Evolutionary conservation across 1,140 invertebrate species (phyloP), one percentile per base, ranked within the genome.

Genomic region (Zaprionus camerounensis): DNA sequence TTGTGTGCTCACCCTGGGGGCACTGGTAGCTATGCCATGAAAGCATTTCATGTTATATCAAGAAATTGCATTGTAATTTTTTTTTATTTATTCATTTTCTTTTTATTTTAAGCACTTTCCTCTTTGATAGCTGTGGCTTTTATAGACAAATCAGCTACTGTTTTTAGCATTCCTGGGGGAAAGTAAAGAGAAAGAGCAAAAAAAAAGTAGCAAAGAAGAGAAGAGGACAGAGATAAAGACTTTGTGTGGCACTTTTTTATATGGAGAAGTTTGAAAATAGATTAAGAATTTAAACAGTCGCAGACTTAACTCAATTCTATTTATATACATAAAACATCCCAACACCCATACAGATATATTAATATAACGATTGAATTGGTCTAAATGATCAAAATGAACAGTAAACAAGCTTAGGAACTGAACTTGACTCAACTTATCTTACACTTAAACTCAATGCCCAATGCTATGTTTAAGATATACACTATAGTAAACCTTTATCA

Each of bases 61-160:
- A 44, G 41, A 46, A 46, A 46, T 20, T 46, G 46, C 4, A 51
- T 11, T 22, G 46, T 51, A 24, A 51, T 24, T 51, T 51, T 51
- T 51, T 12, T 4, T 24, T 22, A 17, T 46, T 46, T 7, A 17
- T 51, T 2, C 46, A 51, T 51, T 51, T 51, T 51, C 41, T 46
- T 46, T 46, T 46, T 46, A 46, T 17, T 46, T 46, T 13, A 46
- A 46, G 41, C 41, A 46, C 41, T 17, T 46, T 46, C 9, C n/a
- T 9, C n/a, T 2, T 46, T 46, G 41, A 51, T 24, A 24, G 46
- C 46, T 46, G 3, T 17, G 20, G 20, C 20, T 24, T 51, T 51
- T 51, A 51, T 51, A 5, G 46, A 5, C 20, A 24, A 22, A 11
- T 51, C 12, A 51, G 17, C 46, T 24, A 24, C 20, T 51, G 20